Conservation (phyloP, 1,140 invertebrate species). For the Batillaria attramentaria region DNA sequence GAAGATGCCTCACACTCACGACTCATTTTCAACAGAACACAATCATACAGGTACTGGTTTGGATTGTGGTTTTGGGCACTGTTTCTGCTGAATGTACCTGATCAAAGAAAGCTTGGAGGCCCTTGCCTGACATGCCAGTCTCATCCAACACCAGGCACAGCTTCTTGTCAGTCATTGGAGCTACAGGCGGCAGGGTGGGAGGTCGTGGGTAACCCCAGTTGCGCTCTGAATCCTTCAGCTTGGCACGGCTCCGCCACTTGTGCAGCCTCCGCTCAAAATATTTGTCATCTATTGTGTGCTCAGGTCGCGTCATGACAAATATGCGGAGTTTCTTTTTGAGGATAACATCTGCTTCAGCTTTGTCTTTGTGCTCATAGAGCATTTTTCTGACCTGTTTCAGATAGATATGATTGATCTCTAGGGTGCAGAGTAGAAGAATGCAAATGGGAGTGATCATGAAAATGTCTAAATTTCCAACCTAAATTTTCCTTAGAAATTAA, state of each 20-base stretch:
- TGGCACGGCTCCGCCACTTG: constrained; percentile 4
- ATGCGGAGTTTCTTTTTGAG: background rate
- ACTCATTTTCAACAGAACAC: no score
- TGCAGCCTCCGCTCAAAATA: background rate
- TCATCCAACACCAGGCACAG: constrained; percentile 16
- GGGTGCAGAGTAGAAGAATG: no score
- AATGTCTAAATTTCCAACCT: no score
- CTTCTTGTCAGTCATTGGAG: background rate
- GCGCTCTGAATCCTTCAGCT: background rate
- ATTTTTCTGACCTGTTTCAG: constrained; percentile 4
- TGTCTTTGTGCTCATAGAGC: background rate
- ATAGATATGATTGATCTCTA: no score
- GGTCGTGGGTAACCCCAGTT: background rate
- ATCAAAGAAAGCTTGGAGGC: background rate
- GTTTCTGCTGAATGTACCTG: no score
- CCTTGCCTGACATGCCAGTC: constrained; percentile 7
- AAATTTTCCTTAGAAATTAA: no score
- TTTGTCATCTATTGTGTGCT: background rate
- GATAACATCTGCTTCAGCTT: background rate
- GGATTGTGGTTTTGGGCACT: no score
- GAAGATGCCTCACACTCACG: no score
- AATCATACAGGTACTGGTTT: no score
- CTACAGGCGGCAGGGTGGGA: background rate
- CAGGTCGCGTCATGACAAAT: background rate
- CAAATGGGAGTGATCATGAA: no score